Conservation (phyloP, 1,140 invertebrate genomes). For the Eurosta solidaginis region DNA sequence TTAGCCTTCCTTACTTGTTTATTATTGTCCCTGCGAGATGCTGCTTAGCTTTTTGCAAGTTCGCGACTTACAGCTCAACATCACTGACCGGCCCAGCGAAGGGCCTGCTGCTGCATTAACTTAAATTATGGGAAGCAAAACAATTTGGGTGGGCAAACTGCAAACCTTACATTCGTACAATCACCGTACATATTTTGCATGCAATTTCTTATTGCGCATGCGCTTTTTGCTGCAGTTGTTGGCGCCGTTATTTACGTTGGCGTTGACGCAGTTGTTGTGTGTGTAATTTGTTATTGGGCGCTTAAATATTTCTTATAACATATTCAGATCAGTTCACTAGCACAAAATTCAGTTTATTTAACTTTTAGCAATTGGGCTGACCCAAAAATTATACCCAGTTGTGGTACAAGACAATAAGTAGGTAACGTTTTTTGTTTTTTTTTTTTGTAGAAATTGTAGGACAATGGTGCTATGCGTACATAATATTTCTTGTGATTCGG, state of each 20-base stretch:
- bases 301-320: neutral
- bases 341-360: neutral
- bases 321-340: neutral
- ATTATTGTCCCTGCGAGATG: neutral
- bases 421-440: too few relatives aligned
- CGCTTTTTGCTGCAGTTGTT: neutral
- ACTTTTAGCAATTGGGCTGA: neutral
- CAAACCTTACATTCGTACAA: too few relatives aligned
- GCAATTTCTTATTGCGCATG: neutral
- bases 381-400: too few relatives aligned
- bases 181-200: too few relatives aligned
- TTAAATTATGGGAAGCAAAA: conserved; percentile 26
- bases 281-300: neutral
- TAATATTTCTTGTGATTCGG: too few relatives aligned
- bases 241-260: too few relatives aligned
- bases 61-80: conserved; percentile 17
- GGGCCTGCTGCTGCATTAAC: neutral
- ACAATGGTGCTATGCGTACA: too few relatives aligned
- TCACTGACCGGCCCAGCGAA: neutral
- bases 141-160: conserved; percentile 25
- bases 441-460: too few relatives aligned
- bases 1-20: too few relatives aligned
- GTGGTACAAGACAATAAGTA: too few relatives aligned
- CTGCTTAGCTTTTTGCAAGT: conserved; percentile 12
- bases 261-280: neutral